Conservation (phyloP, 2,888 invertebrate genomes). For the Thecocarcelia acutangulata region DNA sequence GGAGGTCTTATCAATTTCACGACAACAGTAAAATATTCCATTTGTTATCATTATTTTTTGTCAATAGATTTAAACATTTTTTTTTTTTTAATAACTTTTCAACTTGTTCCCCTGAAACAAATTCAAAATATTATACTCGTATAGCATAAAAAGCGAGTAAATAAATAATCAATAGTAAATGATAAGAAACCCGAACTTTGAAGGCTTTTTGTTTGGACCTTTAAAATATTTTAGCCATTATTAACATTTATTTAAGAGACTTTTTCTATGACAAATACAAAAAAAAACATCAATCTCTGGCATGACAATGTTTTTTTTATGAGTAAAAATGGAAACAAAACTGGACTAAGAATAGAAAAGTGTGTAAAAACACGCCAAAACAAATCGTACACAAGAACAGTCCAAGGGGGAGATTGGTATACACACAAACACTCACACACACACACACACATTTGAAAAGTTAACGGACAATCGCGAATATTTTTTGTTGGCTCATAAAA, state of each 20-base stretch:
- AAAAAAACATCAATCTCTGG: constrained; percentile 60
- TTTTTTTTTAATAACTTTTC: constrained; percentile 54
- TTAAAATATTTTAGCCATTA: not conserved
- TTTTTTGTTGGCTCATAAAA: constrained; percentile 43
- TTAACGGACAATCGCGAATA: not conserved
- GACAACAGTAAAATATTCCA: constrained; percentile 55
- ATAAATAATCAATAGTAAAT: constrained; percentile 50
- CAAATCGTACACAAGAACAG: constrained; percentile 3
- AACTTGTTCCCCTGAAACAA: constrained; percentile 47
- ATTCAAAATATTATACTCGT: constrained; percentile 25
- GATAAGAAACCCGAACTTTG: constrained; percentile 36
- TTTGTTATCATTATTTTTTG: constrained; percentile 25
- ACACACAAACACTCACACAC: too few species aligned
- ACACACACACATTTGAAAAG: constrained; percentile 1
- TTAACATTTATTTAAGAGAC: constrained; percentile 1
- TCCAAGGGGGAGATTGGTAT: constrained; percentile 13
- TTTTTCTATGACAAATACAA: constrained; percentile 38
- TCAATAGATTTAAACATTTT: constrained; percentile 35
- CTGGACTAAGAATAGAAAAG: constrained; percentile 30
- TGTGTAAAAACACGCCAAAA: constrained; percentile 60
- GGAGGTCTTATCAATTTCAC: constrained; percentile 51
- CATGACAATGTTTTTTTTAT: constrained; percentile 36
- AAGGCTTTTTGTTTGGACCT: constrained; percentile 1
- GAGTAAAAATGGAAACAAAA: constrained; percentile 22
- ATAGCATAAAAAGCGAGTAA: constrained; percentile 7